Evolutionary conservation across 2,113 vertebrate species (phyloP).

Genomic region (Salvelinus alpinus): DNA sequence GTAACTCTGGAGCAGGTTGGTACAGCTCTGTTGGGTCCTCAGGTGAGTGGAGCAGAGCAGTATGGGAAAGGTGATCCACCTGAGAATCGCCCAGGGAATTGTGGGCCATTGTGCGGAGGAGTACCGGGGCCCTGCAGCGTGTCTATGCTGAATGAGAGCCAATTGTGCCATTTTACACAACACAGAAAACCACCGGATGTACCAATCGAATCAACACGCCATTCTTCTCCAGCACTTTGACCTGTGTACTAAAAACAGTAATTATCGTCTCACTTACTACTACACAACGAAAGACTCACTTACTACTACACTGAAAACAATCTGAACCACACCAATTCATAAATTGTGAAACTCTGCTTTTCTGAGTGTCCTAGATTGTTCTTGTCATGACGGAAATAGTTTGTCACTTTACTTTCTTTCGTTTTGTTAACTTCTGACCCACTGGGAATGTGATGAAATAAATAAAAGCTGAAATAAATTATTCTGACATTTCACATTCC

Average conservation of each 20-base stretch:
- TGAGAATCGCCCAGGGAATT: slow-evolving; percentile 73
- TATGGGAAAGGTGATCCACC: slow-evolving; percentile 25
- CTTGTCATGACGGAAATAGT: too few species aligned
- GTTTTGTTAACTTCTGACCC: too few species aligned
- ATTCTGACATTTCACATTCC: too few species aligned
- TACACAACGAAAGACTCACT: too few species aligned
- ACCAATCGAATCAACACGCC: slow-evolving; percentile 50
- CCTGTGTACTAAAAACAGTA: slow-evolving; percentile 54
- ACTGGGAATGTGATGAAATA: too few species aligned
- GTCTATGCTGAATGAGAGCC: slow-evolving; percentile 73
- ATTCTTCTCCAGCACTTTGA: slow-evolving; percentile 39
- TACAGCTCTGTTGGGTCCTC: background rate
- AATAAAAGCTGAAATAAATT: too few species aligned
- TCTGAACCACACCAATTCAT: too few species aligned
- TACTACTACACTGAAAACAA: too few species aligned
- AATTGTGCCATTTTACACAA: slow-evolving; percentile 70
- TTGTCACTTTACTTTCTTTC: too few species aligned
- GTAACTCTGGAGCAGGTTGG: slow-evolving; percentile 32
- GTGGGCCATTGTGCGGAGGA: slow-evolving; percentile 60
- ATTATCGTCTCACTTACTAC: slow-evolving; percentile 5
- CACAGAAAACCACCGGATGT: slow-evolving; percentile 53
- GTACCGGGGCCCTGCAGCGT: slow-evolving; percentile 58
- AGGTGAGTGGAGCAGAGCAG: slow-evolving; percentile 50
- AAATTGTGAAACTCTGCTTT: background rate
- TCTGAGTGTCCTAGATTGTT: too few species aligned